These are phyloP conservation scores for Platycercus adscitus DNA, from an alignment of 2,113 vertebrate genomes.

Conservation along the genomic window DNA sequence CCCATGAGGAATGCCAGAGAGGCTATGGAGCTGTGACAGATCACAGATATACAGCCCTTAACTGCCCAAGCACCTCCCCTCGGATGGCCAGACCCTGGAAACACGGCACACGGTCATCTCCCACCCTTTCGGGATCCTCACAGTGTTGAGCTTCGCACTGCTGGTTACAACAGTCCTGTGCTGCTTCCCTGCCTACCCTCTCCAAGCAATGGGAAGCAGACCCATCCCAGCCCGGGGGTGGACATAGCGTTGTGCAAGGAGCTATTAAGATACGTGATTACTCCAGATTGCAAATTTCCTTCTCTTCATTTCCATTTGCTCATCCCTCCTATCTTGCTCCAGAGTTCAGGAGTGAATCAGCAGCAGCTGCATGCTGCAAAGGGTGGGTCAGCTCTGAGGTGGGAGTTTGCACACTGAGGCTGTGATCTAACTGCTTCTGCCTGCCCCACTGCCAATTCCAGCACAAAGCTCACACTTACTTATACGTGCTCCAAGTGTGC, in stretches of 20 bases:
- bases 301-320: background rate
- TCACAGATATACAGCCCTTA: background rate
- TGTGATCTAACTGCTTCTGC: background rate
- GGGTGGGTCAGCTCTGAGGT: background rate
- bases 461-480: background rate
- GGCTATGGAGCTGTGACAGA: background rate
- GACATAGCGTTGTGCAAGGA: background rate
- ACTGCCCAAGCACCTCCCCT: fast-evolving
- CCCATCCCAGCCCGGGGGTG: background rate
- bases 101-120: background rate
- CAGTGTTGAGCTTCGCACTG: fast-evolving
- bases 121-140: fast-evolving
- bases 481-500: fast-evolving
- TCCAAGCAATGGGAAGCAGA: background rate
- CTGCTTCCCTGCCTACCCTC: background rate
- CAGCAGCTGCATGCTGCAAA: background rate
- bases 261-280: fast-evolving
- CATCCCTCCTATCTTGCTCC: background rate
- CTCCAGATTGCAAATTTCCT: background rate
- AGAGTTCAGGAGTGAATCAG: background rate
- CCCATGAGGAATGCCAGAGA: background rate
- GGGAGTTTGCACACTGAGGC: background rate
- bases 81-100: fast-evolving
- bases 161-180: background rate
- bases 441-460: background rate